Percentiles rank a stretch among this genome's conserved stretches.
phyloP scores from a whole-genome alignment of 1,140 invertebrate species.

The Monochamus saltuarius region DNA sequence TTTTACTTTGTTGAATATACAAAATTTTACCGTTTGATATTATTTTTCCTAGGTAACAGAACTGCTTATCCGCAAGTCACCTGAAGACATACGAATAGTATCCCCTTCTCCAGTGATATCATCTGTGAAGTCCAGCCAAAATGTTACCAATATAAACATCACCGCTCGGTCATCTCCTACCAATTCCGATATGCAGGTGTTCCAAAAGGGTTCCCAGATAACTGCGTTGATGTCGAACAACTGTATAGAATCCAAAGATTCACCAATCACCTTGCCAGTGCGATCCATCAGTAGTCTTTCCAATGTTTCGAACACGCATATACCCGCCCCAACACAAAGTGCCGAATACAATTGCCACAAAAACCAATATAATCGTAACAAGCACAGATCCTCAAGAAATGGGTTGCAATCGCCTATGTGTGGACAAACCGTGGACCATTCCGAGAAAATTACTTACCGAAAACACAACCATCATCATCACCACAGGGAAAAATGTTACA shows the following conservation, averaged over 20 bases:
- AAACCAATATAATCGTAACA: conserved; percentile 45
- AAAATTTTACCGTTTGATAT: background rate
- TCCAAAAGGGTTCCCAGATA: conserved; percentile 62
- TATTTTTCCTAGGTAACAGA: conserved; percentile 45
- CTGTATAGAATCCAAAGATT: conserved; percentile 57
- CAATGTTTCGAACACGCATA: conserved; percentile 54
- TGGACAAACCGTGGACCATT: conserved; percentile 47
- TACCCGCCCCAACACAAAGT: conserved; percentile 45
- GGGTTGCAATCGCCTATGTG: conserved; percentile 52
- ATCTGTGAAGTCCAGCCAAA: conserved; percentile 54
- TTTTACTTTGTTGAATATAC: conserved; percentile 7
- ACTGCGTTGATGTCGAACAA: conserved; percentile 59
- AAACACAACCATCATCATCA: conserved; percentile 50
- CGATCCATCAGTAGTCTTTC: conserved; percentile 59
- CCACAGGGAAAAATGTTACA: conserved; percentile 54
- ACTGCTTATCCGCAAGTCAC: conserved; percentile 37
- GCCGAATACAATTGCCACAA: conserved; percentile 45
- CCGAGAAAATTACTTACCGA: conserved; percentile 42
- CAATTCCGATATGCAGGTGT: conserved; percentile 59
- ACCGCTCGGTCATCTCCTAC: conserved; percentile 45
- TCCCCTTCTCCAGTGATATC: conserved; percentile 43
- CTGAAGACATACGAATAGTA: conserved; percentile 29
- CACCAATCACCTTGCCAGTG: conserved; percentile 50
- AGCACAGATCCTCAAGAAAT: conserved; percentile 44
- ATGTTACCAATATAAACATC: conserved; percentile 63